Evolutionary conservation across 1,140 invertebrate genomes (phyloP).

Genomic region (Lordiphosa collinella): DNA sequence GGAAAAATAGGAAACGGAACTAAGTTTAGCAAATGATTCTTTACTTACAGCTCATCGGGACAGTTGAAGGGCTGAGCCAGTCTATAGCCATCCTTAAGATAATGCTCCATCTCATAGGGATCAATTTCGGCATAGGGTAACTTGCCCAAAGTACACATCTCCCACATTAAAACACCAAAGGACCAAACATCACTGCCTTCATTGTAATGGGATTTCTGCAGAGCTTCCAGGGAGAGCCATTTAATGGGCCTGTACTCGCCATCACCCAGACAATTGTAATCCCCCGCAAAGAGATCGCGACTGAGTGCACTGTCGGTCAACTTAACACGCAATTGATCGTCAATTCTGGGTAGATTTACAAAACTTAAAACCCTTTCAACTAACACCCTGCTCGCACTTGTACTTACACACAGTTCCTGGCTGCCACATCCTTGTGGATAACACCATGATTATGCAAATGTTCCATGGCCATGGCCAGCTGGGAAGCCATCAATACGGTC

Average conservation of each 20-base stretch:
- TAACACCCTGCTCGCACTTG: too few relatives aligned
- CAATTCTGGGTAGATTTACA: too few relatives aligned
- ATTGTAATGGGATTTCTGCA: slow-evolving; percentile 90
- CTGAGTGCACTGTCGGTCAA: slow-evolving; percentile 95
- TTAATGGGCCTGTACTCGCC: slow-evolving; percentile 97
- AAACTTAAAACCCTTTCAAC: too few relatives aligned
- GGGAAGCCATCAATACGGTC: slow-evolving; percentile 95
- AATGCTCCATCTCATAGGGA: slow-evolving; percentile 95
- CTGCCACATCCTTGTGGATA: slow-evolving; percentile 94
- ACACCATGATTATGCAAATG: slow-evolving; percentile 95
- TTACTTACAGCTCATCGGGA: slow-evolving; percentile 92
- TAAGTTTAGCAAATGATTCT: background rate
- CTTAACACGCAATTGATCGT: slow-evolving; percentile 93
- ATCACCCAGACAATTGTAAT: slow-evolving; percentile 97
- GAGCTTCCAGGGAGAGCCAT: slow-evolving; percentile 94
- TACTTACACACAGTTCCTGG: slow-evolving; percentile 91
- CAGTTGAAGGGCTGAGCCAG: slow-evolving; percentile 96
- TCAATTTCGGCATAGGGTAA: slow-evolving; percentile 87
- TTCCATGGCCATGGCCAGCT: slow-evolving; percentile 88
- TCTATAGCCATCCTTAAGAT: slow-evolving; percentile 93
- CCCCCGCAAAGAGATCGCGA: slow-evolving; percentile 94
- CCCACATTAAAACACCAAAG: slow-evolving; percentile 96
- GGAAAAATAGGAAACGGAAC: background rate
- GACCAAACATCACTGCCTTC: slow-evolving; percentile 96
- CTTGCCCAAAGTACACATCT: slow-evolving; percentile 94